These are phyloP conservation scores for Dryococelus australis DNA, from an alignment of 2,888 invertebrate genomes.

Conservation along the genomic window DNA sequence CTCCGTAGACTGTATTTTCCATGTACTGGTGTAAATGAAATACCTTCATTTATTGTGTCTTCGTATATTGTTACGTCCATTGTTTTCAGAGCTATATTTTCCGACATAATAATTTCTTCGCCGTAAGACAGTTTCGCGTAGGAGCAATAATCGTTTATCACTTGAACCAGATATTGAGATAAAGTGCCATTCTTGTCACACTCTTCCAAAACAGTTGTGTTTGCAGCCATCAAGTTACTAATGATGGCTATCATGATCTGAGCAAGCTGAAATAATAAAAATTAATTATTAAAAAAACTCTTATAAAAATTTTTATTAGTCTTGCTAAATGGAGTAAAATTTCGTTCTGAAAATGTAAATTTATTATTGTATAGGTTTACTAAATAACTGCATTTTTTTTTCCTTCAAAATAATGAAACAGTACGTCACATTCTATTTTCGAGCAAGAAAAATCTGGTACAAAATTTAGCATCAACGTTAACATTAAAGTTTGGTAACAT, in stretches of 20 bases:
- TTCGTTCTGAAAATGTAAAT: too few relatives aligned
- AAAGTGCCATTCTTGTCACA: slow-evolving; percentile 33
- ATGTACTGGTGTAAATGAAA: slow-evolving; percentile 33
- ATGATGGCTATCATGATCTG: slow-evolving; percentile 38
- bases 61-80: slow-evolving; percentile 31
- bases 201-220: slow-evolving; percentile 40
- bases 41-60: slow-evolving; percentile 30
- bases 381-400: too few relatives aligned
- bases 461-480: too few relatives aligned
- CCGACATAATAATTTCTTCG: slow-evolving; percentile 32
- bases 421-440: too few relatives aligned
- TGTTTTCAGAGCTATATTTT: slow-evolving; percentile 38
- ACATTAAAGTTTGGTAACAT: too few relatives aligned
- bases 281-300: background rate
- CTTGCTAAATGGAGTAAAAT: too few relatives aligned
- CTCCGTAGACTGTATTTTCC: background rate
- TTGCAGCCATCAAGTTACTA: slow-evolving; percentile 41
- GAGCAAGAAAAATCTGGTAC: too few relatives aligned
- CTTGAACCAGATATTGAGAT: slow-evolving; percentile 33
- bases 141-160: slow-evolving; percentile 31
- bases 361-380: too few relatives aligned
- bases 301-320: too few relatives aligned
- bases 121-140: slow-evolving; percentile 24
- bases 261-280: slow-evolving; percentile 38
- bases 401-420: too few relatives aligned